Evolutionary conservation across 2,888 invertebrate species (phyloP), one percentile per base, ranked within the genome.

Genomic region (Drosophila testacea): DNA sequence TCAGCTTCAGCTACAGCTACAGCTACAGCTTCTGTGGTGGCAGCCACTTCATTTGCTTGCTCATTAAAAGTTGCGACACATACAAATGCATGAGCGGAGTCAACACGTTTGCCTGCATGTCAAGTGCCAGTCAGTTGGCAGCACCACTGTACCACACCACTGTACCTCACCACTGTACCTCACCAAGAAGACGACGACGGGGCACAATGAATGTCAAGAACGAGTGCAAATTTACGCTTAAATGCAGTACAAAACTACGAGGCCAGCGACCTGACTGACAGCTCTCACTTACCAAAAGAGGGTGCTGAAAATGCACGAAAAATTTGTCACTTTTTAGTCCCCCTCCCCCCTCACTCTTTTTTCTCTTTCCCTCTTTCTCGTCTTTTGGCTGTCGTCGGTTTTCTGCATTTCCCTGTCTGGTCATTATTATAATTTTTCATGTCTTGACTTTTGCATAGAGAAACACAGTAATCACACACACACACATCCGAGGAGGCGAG

Each of bases 51-150:
- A 83, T 83, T 83, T 83, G 88, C 83, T 73, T 77, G 86, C 83
- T 88, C 83, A 83, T 83, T 88, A 83, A 83, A 83, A 88, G 80
- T 83, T 88, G 88, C 83, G 80, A 87, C 86, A 79, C 77, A 88
- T 79, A 88, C 80, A 88, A 85, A 88, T 88, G 83, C 77, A 69
- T 67, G 64, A 61, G 47, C 61, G 75, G 70, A 88, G 88, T 84
- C 88, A 84, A 88, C 82, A 83, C 88, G 88, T 81, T 87, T 81
- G 79, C 79, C 77, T 62, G 83, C 83, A 85, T 83, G 83, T 83
- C 88, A 83, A 83, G 88, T 83, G 88, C 69, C 86, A 88, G 86
- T 72, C 83, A 88, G 70, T 72, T 62, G 69, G 61, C 60, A 56
- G 46, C 42, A 44, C 55, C 61, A 47, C 4, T 16, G 4, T 4